phyloP scores from a whole-genome alignment of 2,888 invertebrate species.

The Schizotus pectinicornis region DNA sequence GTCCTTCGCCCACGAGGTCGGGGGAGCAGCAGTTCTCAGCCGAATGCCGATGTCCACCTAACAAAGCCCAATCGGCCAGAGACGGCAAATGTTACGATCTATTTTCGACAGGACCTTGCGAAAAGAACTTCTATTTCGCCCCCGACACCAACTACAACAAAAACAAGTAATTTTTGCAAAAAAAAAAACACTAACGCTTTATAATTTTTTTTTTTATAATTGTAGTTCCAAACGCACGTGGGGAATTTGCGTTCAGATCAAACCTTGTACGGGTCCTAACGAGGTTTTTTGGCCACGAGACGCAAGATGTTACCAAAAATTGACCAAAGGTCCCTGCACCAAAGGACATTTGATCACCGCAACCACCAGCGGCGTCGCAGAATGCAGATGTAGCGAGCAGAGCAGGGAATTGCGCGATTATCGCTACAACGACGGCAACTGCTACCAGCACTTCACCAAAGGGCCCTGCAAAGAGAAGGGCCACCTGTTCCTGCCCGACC shows the following conservation, averaged over 20 bases:
- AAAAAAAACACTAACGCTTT: not conserved
- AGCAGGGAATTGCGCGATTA: slow-evolving; percentile 58
- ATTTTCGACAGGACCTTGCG: slow-evolving; percentile 77
- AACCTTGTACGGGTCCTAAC: slow-evolving; percentile 67
- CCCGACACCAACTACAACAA: slow-evolving; percentile 59
- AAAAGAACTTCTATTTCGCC: slow-evolving; percentile 75
- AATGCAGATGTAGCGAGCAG: slow-evolving; percentile 62
- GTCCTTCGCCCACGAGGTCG: slow-evolving; percentile 62
- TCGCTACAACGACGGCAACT: slow-evolving; percentile 63
- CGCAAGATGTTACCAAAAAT: slow-evolving; percentile 74
- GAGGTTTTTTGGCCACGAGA: slow-evolving; percentile 80
- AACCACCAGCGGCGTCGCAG: slow-evolving; percentile 67
- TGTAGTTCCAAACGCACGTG: slow-evolving; percentile 66
- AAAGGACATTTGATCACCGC: slow-evolving; percentile 72
- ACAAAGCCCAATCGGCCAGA: slow-evolving; percentile 73
- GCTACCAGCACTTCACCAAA: slow-evolving; percentile 79
- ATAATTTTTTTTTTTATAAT: slow-evolving; percentile 35
- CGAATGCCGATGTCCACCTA: slow-evolving; percentile 84
- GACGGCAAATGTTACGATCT: slow-evolving; percentile 76
- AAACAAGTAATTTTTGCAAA: slow-evolving; percentile 31
- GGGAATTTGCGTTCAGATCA: slow-evolving; percentile 74
- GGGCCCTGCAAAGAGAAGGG: slow-evolving; percentile 82
- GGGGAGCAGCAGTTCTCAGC: slow-evolving; percentile 67
- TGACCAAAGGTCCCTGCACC: slow-evolving; percentile 78
- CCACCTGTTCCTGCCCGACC: slow-evolving; percentile 77